Evolutionary conservation across 2,113 vertebrate species (phyloP).

Genomic region (Candoia aspera): DNA sequence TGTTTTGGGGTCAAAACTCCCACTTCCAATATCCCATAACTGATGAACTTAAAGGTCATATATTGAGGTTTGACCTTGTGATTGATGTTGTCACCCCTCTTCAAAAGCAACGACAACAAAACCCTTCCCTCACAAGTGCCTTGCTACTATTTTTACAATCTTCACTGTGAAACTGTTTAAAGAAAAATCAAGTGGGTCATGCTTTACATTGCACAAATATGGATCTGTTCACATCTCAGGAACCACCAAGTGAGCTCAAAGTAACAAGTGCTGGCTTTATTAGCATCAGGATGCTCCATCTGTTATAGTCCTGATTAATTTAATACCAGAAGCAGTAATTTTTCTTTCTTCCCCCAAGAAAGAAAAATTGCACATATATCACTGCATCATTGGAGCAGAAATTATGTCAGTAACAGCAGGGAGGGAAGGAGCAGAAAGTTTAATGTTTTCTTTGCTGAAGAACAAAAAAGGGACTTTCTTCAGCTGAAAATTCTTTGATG

Average conservation of each 20-base stretch:
- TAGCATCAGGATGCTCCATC: neutral
- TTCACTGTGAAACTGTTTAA: neutral
- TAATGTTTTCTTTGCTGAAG: neutral
- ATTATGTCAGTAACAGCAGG: neutral
- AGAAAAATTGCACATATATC: neutral
- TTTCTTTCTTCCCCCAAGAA: too few relatives aligned
- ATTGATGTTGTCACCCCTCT: too few relatives aligned
- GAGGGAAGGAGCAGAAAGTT: neutral
- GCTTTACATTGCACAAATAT: neutral
- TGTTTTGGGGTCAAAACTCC: too few relatives aligned
- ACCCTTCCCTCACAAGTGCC: neutral
- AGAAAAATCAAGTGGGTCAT: neutral
- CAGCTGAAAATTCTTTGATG: neutral
- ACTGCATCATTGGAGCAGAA: neutral
- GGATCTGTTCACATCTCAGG: neutral
- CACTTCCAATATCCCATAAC: too few relatives aligned
- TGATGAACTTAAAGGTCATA: too few relatives aligned
- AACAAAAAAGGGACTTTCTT: neutral
- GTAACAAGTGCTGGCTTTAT: neutral
- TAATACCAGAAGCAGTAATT: neutral
- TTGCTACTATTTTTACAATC: neutral
- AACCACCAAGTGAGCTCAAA: neutral
- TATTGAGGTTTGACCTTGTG: too few relatives aligned
- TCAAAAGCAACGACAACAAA: too few relatives aligned
- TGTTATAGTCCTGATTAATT: neutral